These are phyloP conservation scores for Cheirogaleus medius DNA, from an alignment of 2,113 vertebrate genomes.

Conservation along the genomic window DNA sequence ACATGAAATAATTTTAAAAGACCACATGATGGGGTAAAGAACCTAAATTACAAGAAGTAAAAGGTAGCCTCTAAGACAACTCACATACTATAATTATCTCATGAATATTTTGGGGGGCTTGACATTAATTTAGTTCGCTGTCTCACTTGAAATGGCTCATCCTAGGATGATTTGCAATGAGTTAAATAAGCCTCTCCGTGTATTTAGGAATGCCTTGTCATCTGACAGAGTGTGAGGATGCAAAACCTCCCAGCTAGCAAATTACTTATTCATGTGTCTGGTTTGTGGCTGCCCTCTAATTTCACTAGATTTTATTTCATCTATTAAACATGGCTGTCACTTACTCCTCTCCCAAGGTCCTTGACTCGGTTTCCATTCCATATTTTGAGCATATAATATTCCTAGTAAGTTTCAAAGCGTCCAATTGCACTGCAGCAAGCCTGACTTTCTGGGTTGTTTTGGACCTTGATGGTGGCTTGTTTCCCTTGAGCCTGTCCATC, in stretches of 20 bases:
- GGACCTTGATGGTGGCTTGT: background rate
- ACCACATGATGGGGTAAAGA: background rate
- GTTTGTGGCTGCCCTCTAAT: slow-evolving; percentile 52
- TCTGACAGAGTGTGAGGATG: background rate
- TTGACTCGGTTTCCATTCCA: background rate
- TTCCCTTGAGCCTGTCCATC: background rate
- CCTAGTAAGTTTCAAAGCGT: background rate
- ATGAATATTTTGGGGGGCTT: background rate
- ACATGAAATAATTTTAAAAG: slow-evolving; percentile 20
- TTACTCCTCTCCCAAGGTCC: slow-evolving; percentile 19
- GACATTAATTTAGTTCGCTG: background rate
- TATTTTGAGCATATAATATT: background rate
- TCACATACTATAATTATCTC: background rate
- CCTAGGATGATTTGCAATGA: background rate
- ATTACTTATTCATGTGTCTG: slow-evolving; percentile 61
- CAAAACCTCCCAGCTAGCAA: background rate
- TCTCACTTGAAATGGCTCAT: background rate
- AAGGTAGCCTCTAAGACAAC: background rate
- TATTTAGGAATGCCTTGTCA: background rate
- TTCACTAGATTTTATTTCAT: slow-evolving; percentile 58
- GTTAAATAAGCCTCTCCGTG: background rate
- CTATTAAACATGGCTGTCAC: slow-evolving; percentile 48
- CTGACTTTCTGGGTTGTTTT: background rate
- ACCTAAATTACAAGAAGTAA: slow-evolving; percentile 1
- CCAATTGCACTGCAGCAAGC: background rate